Conservation (phyloP, 2,888 invertebrate species). For the Rotaria magnacalcarata region DNA sequence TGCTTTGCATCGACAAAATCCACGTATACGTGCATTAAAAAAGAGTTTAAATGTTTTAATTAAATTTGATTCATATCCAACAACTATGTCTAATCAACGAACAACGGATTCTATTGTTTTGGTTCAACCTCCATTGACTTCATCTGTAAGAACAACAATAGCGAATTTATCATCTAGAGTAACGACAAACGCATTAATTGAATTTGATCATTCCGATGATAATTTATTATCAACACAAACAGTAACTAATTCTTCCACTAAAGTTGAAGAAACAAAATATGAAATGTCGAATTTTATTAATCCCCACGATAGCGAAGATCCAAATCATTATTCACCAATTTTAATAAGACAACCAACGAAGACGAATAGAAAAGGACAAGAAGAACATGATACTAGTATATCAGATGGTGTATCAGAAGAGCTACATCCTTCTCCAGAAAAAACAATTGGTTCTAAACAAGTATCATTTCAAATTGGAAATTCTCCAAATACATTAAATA, state of each 20-base stretch:
- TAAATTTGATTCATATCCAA: not conserved
- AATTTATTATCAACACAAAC: not conserved
- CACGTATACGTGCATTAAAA: slow-evolving; percentile 34
- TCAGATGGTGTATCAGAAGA: not conserved
- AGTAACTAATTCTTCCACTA: not conserved
- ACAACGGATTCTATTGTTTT: not conserved
- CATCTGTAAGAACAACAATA: not conserved
- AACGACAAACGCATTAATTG: too few species aligned
- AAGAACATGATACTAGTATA: not conserved
- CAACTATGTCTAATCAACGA: not conserved
- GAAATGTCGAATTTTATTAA: not conserved
- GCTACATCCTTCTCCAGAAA: not conserved
- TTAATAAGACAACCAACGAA: not conserved
- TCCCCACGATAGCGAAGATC: not conserved
- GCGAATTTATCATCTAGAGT: too few species aligned
- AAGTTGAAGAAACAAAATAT: not conserved
- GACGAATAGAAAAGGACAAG: not conserved
- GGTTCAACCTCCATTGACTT: not conserved
- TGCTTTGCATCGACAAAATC: not conserved
- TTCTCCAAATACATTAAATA: not conserved
- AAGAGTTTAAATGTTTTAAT: slow-evolving; percentile 10
- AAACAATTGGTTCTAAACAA: not conserved
- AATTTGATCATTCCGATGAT: too few species aligned
- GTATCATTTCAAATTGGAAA: not conserved
- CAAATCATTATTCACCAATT: not conserved